A percentile compares a stretch with the other conserved stretches of the same genome.
These are phyloP conservation scores for Strigamia transsilvanica DNA, from an alignment of 2,888 invertebrate species.

Conservation along the genomic window DNA sequence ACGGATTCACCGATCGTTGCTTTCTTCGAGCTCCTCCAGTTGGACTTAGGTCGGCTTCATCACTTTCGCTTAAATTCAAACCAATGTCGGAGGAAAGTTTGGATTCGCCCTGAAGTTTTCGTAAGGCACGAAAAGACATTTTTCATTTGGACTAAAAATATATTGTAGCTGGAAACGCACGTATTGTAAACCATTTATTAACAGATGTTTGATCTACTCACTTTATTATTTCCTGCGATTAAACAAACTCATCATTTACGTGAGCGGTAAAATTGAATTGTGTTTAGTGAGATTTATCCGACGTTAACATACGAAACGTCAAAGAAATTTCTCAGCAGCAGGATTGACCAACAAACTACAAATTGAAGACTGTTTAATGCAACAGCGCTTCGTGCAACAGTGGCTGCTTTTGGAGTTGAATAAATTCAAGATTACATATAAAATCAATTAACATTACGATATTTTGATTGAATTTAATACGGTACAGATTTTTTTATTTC, in stretches of 20 bases:
- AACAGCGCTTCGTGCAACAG: too few species aligned
- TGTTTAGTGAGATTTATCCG: too few species aligned
- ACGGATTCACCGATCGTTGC: slow-evolving; percentile 67
- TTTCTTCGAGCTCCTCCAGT: slow-evolving; percentile 57
- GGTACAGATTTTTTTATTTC: too few species aligned
- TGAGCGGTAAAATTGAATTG: too few species aligned
- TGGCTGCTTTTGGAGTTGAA: background rate
- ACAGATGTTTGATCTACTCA: background rate
- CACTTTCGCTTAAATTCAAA: slow-evolving; percentile 64
- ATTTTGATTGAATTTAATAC: too few species aligned
- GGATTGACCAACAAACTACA: too few species aligned
- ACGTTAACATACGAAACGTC: too few species aligned
- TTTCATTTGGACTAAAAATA: background rate
- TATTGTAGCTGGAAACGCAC: background rate
- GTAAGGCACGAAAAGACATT: slow-evolving; percentile 61
- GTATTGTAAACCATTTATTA: background rate
- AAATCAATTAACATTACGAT: too few species aligned
- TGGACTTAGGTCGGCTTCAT: slow-evolving; percentile 60
- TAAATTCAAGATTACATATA: too few species aligned
- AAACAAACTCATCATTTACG: too few species aligned
- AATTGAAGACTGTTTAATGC: too few species aligned
- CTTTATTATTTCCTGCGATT: background rate
- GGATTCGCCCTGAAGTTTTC: slow-evolving; percentile 70
- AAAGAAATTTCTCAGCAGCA: too few species aligned
- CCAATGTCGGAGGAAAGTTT: slow-evolving; percentile 65